Percentiles rank a stretch among this genome's conserved stretches.
phyloP scores from a whole-genome alignment of 1,140 invertebrate genomes.

The Musca domestica region DNA sequence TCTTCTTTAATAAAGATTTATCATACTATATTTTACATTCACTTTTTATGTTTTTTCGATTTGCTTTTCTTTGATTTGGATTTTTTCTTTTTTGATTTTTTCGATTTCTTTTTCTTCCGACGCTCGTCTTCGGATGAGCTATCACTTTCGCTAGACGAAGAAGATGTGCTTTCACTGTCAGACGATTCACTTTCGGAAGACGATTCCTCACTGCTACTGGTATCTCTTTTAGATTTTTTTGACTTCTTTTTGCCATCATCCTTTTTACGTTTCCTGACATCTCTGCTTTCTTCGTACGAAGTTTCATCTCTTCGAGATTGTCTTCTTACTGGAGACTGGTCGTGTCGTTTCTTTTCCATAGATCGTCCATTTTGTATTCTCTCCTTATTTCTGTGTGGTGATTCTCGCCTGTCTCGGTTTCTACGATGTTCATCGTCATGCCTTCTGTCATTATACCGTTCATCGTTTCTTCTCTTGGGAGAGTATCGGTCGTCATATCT shows the following conservation, averaged over 20 bases:
- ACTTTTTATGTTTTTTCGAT: conserved; percentile 31
- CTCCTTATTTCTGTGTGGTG: too few species aligned
- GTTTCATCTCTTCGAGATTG: not conserved
- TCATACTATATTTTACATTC: conserved; percentile 21
- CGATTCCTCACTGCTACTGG: conserved; percentile 25
- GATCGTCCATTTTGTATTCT: too few species aligned
- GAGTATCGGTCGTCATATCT: not conserved
- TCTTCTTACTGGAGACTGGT: not conserved
- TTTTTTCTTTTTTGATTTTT: conserved; percentile 34
- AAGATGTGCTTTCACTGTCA: conserved; percentile 1
- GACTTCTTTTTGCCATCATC: conserved; percentile 31
- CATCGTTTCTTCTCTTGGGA: not conserved
- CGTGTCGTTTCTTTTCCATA: not conserved
- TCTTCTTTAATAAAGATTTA: too few species aligned
- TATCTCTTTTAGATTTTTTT: conserved; percentile 31
- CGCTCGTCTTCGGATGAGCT: conserved; percentile 33
- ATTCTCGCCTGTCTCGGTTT: not conserved
- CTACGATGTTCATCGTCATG: not conserved
- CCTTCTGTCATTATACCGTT: not conserved
- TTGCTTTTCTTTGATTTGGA: conserved; percentile 34
- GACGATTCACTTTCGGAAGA: conserved; percentile 29
- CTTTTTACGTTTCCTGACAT: conserved; percentile 23
- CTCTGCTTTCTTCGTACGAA: not conserved
- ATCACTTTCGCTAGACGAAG: conserved; percentile 24
- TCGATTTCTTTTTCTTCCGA: conserved; percentile 30